Percentiles rank a stretch among this genome's conserved stretches.
Evolutionary conservation across 1,140 invertebrate genomes (phyloP).

Genomic region (Heterodera carotae): DNA sequence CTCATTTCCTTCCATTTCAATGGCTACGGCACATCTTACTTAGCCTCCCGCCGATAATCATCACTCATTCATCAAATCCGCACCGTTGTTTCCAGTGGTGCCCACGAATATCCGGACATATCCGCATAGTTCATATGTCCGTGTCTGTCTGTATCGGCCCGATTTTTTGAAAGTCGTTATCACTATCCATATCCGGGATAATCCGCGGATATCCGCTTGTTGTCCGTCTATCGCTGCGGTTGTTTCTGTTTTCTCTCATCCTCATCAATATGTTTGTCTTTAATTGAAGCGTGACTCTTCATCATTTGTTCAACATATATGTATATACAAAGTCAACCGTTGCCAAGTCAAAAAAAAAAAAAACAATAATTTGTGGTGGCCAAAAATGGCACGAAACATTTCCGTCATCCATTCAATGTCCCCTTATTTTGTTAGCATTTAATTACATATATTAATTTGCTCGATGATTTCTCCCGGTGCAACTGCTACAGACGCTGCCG

Average conservation of each 20-base stretch:
- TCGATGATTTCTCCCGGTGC: slow-evolving; percentile 9
- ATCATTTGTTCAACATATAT: neutral
- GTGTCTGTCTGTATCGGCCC: too few species aligned
- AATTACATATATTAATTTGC: neutral
- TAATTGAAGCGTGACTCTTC: neutral
- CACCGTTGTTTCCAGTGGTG: too few species aligned
- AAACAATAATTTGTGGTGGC: neutral
- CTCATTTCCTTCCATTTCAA: too few species aligned
- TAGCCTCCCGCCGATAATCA: too few species aligned
- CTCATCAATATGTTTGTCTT: neutral
- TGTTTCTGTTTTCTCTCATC: neutral
- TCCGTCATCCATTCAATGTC: neutral
- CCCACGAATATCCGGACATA: too few species aligned
- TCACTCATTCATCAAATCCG: too few species aligned
- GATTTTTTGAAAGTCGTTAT: too few species aligned
- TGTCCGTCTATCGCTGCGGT: too few species aligned
- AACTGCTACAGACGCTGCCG: slow-evolving; percentile 6
- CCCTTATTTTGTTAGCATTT: neutral
- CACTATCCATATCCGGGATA: too few species aligned
- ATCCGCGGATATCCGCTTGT: too few species aligned
- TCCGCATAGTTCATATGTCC: too few species aligned
- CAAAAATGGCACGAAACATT: neutral
- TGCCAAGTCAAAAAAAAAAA: neutral
- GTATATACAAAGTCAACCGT: neutral
- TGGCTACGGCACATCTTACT: too few species aligned